Evolutionary conservation across 2,113 vertebrate genomes (phyloP).

Genomic region (Melospiza melodia): DNA sequence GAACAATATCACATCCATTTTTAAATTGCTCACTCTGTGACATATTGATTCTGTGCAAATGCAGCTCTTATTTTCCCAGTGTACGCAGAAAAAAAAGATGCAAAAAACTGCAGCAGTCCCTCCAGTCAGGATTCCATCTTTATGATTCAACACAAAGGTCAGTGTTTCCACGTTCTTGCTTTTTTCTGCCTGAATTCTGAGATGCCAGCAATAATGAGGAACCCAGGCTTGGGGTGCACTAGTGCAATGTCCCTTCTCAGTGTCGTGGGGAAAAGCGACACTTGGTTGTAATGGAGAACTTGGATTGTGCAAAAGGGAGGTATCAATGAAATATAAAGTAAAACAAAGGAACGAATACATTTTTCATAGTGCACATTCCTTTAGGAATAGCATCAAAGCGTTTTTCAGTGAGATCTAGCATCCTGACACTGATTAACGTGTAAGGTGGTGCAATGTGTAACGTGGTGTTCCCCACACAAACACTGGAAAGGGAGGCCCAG

Average conservation of each 20-base stretch:
- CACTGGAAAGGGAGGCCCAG: background rate
- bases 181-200: background rate
- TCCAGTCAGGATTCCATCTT: background rate
- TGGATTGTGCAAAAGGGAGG: background rate
- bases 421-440: background rate
- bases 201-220: background rate
- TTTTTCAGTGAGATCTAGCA: constrained; percentile 66
- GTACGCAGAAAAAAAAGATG: background rate
- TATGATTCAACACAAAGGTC: background rate
- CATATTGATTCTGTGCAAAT: background rate
- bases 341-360: background rate
- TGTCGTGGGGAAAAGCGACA: background rate
- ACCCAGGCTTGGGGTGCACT: background rate
- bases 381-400: constrained; percentile 9
- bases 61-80: background rate
- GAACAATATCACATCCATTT: background rate
- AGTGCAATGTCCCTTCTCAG: background rate
- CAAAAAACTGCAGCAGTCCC: background rate
- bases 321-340: background rate
- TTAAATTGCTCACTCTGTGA: background rate
- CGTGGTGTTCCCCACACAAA: background rate
- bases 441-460: background rate
- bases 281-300: background rate
- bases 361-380: constrained; percentile 27
- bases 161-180: background rate